phyloP scores from a whole-genome alignment of 2,797 vertebrate species.

The Hoplostethus atlanticus region DNA sequence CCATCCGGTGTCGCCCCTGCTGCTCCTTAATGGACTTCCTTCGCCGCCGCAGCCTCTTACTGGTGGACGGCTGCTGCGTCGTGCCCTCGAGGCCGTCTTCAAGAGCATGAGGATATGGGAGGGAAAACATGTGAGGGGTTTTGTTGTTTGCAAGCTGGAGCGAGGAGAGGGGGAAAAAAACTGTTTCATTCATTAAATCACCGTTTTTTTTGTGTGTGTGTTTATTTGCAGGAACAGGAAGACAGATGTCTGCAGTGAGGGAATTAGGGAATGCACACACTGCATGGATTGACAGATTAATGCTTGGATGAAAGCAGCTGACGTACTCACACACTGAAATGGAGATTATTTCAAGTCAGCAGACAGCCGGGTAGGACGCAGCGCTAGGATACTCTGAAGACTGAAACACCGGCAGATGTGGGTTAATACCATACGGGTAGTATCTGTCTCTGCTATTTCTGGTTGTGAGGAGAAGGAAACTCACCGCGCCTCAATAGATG shows the following conservation, averaged over 20 bases:
- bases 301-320: neutral
- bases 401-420: neutral
- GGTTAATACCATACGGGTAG: neutral
- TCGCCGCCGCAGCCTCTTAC: slow-evolving; percentile 4
- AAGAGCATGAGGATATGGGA: slow-evolving; percentile 1
- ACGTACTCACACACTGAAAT: neutral
- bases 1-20: slow-evolving; percentile 57
- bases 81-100: slow-evolving; percentile 4
- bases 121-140: slow-evolving; percentile 19
- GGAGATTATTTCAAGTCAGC: neutral
- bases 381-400: neutral
- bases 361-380: too few relatives aligned
- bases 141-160: slow-evolving; percentile 16
- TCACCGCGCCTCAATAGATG: too few relatives aligned
- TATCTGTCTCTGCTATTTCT: too few relatives aligned
- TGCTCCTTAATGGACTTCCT: slow-evolving; percentile 71
- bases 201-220: neutral
- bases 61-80: slow-evolving; percentile 37
- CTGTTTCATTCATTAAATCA: slow-evolving; percentile 8
- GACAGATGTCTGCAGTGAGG: neutral
- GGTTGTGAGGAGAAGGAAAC: too few relatives aligned
- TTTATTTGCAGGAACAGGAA: neutral
- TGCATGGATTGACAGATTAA: neutral
- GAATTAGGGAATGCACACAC: neutral
- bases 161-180: neutral